Conservation (phyloP, 2,888 invertebrate genomes). For the Clepsis dumicolana region DNA sequence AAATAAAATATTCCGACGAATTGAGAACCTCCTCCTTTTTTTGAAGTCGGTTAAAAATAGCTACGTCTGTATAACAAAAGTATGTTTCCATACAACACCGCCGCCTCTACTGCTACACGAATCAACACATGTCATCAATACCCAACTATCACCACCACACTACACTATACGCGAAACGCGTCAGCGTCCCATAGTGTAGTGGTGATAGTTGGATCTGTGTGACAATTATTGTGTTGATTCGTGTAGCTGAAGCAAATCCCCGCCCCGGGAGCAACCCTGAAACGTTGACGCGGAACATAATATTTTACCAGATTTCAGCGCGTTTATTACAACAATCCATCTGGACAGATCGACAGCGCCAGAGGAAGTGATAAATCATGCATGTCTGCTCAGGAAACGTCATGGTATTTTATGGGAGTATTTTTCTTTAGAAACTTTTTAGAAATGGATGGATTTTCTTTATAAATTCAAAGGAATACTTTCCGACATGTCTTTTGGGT, state of each 20-base stretch:
- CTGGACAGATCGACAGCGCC: conserved; percentile 21
- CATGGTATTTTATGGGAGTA: background rate
- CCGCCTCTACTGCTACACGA: too few species aligned
- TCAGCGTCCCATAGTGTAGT: too few species aligned
- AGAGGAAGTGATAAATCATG: conserved; percentile 26
- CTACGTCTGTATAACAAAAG: too few species aligned
- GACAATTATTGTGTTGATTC: background rate
- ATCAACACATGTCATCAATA: too few species aligned
- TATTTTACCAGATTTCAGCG: conserved; percentile 19
- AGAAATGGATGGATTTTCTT: background rate
- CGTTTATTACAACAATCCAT: conserved; percentile 31
- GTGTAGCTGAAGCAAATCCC: background rate
- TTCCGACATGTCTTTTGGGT: background rate
- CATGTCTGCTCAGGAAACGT: conserved; percentile 11
- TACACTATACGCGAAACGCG: too few species aligned
- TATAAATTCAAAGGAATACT: background rate
- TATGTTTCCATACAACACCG: too few species aligned
- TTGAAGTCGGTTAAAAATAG: too few species aligned
- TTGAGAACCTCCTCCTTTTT: too few species aligned
- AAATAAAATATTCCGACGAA: too few species aligned
- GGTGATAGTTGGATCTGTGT: too few species aligned
- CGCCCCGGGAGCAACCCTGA: background rate
- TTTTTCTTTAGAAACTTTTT: background rate
- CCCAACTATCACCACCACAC: too few species aligned
- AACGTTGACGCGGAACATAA: conserved; percentile 4